Conservation (phyloP, 2,797 vertebrate genomes). For the Phrynocephalus forsythii region DNA sequence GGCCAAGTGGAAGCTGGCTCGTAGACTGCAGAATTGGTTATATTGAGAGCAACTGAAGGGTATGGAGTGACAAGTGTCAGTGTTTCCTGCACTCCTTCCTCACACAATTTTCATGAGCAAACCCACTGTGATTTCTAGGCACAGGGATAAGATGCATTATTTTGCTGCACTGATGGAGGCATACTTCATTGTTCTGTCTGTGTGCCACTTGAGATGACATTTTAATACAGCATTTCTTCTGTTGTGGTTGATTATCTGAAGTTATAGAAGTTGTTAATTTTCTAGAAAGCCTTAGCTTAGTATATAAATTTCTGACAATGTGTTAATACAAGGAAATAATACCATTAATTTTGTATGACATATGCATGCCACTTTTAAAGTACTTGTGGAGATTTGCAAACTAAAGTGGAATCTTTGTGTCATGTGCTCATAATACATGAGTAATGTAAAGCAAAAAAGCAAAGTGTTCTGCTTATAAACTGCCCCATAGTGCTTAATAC, state of each 20-base stretch:
- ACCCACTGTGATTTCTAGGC: not conserved
- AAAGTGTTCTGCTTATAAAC: too few species aligned
- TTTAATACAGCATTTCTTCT: not conserved
- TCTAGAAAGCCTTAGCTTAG: not conserved
- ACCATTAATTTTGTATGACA: conserved; percentile 1
- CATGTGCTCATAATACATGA: conserved; percentile 30
- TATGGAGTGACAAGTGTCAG: not conserved
- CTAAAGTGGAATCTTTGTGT: not conserved
- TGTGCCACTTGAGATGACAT: too few species aligned
- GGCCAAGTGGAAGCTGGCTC: too few species aligned
- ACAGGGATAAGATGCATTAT: not conserved
- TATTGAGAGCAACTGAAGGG: not conserved
- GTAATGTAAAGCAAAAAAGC: not conserved
- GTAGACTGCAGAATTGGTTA: not conserved
- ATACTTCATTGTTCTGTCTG: too few species aligned
- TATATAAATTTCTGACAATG: not conserved
- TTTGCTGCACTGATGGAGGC: not conserved
- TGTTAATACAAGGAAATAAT: conserved; percentile 13
- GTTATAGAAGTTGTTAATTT: not conserved
- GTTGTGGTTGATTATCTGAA: not conserved
- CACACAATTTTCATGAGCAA: not conserved
- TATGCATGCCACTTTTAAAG: not conserved
- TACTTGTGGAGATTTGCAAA: conserved; percentile 8
- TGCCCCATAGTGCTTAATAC: too few species aligned
- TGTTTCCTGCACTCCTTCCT: not conserved